phyloP scores from a whole-genome alignment of 2,888 invertebrate species.

The Eupithecia subumbrata region DNA sequence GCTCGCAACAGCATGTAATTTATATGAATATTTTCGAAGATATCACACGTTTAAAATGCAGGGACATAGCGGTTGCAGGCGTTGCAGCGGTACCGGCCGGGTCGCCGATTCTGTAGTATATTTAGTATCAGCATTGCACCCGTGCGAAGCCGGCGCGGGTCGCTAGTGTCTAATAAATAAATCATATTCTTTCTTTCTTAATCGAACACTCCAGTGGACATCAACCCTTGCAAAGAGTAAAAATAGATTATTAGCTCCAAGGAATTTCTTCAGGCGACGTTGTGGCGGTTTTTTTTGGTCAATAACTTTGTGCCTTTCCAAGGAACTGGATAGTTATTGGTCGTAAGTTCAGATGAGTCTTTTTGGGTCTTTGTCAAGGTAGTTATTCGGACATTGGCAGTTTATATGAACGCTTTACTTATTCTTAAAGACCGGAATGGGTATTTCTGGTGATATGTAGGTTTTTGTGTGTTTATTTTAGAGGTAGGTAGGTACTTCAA shows the following conservation, averaged over 20 bases:
- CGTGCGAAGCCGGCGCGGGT: too few species aligned
- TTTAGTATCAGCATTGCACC: too few species aligned
- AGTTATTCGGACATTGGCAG: slow-evolving; percentile 3
- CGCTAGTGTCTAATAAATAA: too few species aligned
- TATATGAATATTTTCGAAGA: too few species aligned
- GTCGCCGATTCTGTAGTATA: too few species aligned
- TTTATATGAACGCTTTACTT: not conserved
- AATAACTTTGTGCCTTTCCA: slow-evolving; percentile 32
- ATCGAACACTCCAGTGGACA: not conserved
- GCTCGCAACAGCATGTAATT: too few species aligned
- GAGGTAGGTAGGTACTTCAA: too few species aligned
- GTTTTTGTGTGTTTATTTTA: not conserved
- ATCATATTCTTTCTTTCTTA: too few species aligned
- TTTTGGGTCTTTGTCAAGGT: not conserved
- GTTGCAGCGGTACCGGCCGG: too few species aligned
- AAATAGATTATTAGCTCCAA: slow-evolving; percentile 22
- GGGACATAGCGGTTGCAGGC: too few species aligned
- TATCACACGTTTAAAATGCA: too few species aligned
- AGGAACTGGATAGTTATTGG: slow-evolving; percentile 21
- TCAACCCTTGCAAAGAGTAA: not conserved
- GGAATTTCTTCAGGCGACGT: slow-evolving; percentile 43
- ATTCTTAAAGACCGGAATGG: not conserved
- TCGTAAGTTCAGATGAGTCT: slow-evolving; percentile 6
- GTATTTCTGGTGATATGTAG: not conserved
- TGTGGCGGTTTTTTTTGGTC: slow-evolving; percentile 30